Evolutionary conservation across 1,140 invertebrate genomes (phyloP), one percentile per base, ranked within the genome.

Genomic region (Belonocnema kinseyi): DNA sequence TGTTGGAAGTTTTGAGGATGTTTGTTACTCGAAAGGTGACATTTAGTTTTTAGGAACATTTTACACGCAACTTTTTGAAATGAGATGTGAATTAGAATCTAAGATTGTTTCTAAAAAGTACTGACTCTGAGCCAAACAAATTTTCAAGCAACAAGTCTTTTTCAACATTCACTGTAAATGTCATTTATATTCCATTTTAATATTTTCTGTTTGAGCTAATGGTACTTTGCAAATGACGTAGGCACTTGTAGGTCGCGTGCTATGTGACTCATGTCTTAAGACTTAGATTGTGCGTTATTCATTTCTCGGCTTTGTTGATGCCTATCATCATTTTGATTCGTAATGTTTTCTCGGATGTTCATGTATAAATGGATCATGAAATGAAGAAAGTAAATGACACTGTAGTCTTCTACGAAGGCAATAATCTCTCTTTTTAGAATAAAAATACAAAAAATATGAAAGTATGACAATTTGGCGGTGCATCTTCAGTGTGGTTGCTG

Each of bases 261-360:
- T 26, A 26, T 40, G n/a, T 66, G 58, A 66, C 58, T 40, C 58
- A 66, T 66, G 26, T 16, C 58, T 66, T 66, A 40, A 33, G 46
- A 40, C n/a, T n/a, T n/a, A n/a, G n/a, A n/a, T n/a, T 26, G 58
- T 66, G 58, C 21, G 40, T 66, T 26, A 66, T 66, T 66, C 58
- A 66, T 33, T 26, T 14, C 58, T 40, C 58, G 26, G 10, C 26
- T 40, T 66, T 33, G 33, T 66, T 66, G 4, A 66, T 66, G 33
- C 13, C 58, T 66, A 66, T 40, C 26, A 66, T 40, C 58, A 66
- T 66, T 66, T 40, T 1, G 13, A 40, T 16, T 40, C 40, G 26
- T 66, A 66, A 16, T 14, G 26, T 26, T 26, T 3, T 40, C 6
- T 66, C 33, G 14, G 33, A 10, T 40, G 40, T 40, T 16, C 40